A percentile compares a stretch with the other conserved stretches of the same genome.
phyloP scores from a whole-genome alignment of 2,113 vertebrate species.

The Bagarius yarrelli region DNA sequence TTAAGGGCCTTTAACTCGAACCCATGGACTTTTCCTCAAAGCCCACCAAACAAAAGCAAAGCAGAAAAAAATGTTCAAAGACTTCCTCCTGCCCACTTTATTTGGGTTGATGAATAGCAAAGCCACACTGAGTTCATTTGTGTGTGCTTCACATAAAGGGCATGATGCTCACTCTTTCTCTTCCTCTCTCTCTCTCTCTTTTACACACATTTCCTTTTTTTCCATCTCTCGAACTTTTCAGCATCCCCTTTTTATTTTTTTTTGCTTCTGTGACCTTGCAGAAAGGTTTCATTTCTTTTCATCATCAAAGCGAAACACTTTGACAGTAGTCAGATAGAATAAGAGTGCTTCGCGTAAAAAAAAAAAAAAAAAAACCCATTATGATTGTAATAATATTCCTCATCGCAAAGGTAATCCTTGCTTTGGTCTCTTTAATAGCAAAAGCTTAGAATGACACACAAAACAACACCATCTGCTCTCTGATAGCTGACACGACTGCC shows the following conservation, averaged over 20 bases:
- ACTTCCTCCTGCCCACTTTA: slow-evolving; percentile 21
- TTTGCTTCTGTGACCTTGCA: slow-evolving; percentile 5
- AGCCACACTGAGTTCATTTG: slow-evolving; percentile 34
- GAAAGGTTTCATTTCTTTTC: slow-evolving; percentile 28
- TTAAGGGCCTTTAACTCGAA: slow-evolving; percentile 3
- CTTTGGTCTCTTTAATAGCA: slow-evolving; percentile 53
- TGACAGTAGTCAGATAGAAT: slow-evolving; percentile 40
- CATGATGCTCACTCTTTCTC: background rate
- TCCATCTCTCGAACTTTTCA: slow-evolving; percentile 18
- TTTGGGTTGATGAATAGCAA: slow-evolving; percentile 12
- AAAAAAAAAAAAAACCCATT: slow-evolving; percentile 5
- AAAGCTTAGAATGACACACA: slow-evolving; percentile 54
- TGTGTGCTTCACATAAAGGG: slow-evolving; percentile 23
- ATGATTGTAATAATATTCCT: slow-evolving; percentile 52
- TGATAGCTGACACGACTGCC: slow-evolving; percentile 38
- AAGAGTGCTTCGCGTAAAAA: slow-evolving; percentile 20
- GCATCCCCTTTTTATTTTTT: background rate
- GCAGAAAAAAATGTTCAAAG: slow-evolving; percentile 17
- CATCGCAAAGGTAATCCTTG: slow-evolving; percentile 54
- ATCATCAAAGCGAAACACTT: slow-evolving; percentile 33
- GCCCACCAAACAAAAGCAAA: slow-evolving; percentile 8
- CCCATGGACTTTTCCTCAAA: background rate
- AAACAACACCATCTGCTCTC: slow-evolving; percentile 54
- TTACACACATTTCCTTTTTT: too few species aligned
- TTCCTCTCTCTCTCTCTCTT: background rate